Evolutionary conservation across 2,797 vertebrate genomes (phyloP), one percentile per base, ranked within the genome.

Genomic region (Aldrovandia affinis): DNA sequence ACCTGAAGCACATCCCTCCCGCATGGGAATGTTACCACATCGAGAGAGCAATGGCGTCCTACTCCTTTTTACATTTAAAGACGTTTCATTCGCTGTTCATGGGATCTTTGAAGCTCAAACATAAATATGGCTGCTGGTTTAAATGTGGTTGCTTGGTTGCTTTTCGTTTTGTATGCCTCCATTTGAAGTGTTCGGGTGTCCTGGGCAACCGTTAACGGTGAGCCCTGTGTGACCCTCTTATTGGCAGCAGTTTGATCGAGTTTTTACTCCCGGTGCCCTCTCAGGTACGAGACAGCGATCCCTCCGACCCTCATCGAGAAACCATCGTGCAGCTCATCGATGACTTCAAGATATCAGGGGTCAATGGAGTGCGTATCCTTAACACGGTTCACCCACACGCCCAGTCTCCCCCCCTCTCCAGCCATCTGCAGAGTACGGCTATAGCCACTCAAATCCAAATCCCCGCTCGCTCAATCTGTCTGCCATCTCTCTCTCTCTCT

Each of bases 321-420:
- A 88, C 85, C 33, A 70, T 94, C 0, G 95, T 95, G 54, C 90
- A 97, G 65, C 96, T 98, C 63, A 96, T 97, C 0, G 97, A 98
- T 57, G 96, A 98, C 90, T 98, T 98, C 93, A 95, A 93, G 85
- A 93, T 97, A 86, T 94, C 94, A 1, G 97, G 96, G 63, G 91
- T 90, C 77, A 96, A 96, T 0, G 97, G 96, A 55, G 94, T 97
- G 85, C 97, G 95, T 98, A 97, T 97, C 97, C 95, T 97, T 94
- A 75, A 22, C 73, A 78, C 25, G 14, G 68, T 18, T 70, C 65
- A 70, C 30, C 15, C 28, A 2, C 39, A 14, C 55, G 9, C 55
- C 2, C 55, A 8, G 28, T 80, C 25, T 30, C 50, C 14, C n/a
- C n/a, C 25, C 77, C 22, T 39, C 20, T 10, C 15, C 10, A n/a